phyloP scores from a whole-genome alignment of 2,113 vertebrate species.

The Labeo catla region DNA sequence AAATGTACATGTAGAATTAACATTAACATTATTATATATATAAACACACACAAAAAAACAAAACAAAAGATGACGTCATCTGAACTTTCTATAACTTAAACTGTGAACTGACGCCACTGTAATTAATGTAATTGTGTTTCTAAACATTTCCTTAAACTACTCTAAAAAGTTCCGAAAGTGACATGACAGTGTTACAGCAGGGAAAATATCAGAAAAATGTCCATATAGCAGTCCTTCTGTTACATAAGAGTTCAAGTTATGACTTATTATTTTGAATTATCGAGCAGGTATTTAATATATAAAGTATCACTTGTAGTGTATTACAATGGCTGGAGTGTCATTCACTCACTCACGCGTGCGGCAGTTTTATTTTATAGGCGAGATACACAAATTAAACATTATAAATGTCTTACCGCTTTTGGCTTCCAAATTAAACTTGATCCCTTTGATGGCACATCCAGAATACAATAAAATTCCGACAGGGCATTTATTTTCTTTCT shows the following conservation, averaged over 20 bases:
- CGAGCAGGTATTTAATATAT: background rate
- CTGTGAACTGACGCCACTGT: background rate
- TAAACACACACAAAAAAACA: too few relatives aligned
- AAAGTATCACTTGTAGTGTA: background rate
- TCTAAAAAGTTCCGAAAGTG: background rate
- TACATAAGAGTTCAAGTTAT: background rate
- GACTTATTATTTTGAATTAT: background rate
- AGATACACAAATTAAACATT: background rate
- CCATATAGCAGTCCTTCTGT: background rate
- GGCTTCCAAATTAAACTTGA: background rate
- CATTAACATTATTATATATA: too few relatives aligned
- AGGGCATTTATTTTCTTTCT: slow-evolving; percentile 21
- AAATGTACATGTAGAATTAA: too few relatives aligned
- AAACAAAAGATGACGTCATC: background rate
- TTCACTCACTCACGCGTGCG: background rate
- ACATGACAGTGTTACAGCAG: background rate
- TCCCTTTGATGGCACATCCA: slow-evolving; percentile 20
- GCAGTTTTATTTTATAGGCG: background rate
- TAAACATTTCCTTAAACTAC: background rate
- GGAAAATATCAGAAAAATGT: background rate
- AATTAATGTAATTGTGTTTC: background rate
- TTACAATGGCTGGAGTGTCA: background rate
- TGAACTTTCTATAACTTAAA: background rate
- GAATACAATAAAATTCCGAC: background rate
- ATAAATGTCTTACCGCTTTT: slow-evolving; percentile 6